Evolutionary conservation across 1,140 invertebrate genomes (phyloP), one percentile per base, ranked within the genome.

Genomic region (Lasioglossum albipes): DNA sequence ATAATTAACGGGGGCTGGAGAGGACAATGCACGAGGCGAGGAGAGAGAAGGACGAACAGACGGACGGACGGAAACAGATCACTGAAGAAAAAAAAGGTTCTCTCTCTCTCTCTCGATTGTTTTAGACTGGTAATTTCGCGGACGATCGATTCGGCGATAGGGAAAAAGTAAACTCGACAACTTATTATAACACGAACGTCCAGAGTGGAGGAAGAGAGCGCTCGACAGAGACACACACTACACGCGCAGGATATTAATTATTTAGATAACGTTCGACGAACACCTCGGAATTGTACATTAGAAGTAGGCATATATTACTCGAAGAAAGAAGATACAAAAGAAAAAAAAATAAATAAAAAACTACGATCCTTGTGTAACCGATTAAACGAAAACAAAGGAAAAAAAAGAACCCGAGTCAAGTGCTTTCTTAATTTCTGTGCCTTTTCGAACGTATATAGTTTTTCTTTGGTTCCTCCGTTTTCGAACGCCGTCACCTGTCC

Each of bases 391-490:
- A 57, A 68, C 20, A 68, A 68, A 64, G 52, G 52, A 64, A 31
- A 31, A 61, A 61, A 64, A 12, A 31, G 27, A 64, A 64, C 72
- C 75, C 85, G 85, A 12, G 77, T 88, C 83, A 90, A 91, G 89
- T 91, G 87, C 90, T 90, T 91, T 91, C 86, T 91, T 90, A 89
- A 91, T 91, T 82, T 90, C 85, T 80, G 90, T 92, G 90, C 90
- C 91, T 92, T 92, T 85, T 87, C 83, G 80, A 79, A 85, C 79
- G 41, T 75, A 75, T 86, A 74, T 36, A 52, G 27, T 27, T 75
- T 75, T 80, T 61, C n/a, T 59, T n/a, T n/a, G 13, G 2, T 54
- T 54, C 18, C 18, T 54, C 6, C 22, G 59, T 75, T 49, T 67
- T 69, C 72, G 81, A 69, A 77, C 72, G 64, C 16, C 61, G 31